Evolutionary conservation across 1,140 invertebrate genomes (phyloP).

Genomic region (Onthophagus taurus): DNA sequence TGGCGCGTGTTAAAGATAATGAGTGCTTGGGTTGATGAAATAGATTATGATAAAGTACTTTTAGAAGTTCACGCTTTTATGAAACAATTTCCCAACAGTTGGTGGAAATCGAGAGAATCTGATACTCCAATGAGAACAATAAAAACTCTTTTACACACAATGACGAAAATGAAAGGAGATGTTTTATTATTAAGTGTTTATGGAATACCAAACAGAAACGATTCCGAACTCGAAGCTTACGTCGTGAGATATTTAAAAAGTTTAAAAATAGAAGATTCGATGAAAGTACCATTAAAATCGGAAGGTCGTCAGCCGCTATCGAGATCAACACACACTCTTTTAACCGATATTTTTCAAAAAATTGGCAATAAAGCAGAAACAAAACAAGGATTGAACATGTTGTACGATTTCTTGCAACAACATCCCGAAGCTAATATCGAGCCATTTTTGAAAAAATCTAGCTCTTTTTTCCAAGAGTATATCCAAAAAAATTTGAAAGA

Average conservation of each 20-base stretch:
- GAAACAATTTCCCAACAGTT: conserved; percentile 68
- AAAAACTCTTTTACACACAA: conserved; percentile 82
- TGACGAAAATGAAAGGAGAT: conserved; percentile 67
- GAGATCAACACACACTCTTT: conserved; percentile 67
- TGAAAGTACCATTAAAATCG: conserved; percentile 36
- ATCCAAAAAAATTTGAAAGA: conserved; percentile 78
- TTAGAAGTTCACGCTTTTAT: conserved; percentile 81
- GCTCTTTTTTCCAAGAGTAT: conserved; percentile 86
- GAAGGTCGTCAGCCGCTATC: conserved; percentile 49
- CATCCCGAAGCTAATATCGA: conserved; percentile 88
- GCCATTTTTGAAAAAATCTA: conserved; percentile 79
- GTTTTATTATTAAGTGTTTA: conserved; percentile 68
- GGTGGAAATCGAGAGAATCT: conserved; percentile 64
- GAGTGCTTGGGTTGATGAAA: conserved; percentile 59
- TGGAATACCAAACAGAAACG: conserved; percentile 65
- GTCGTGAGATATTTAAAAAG: conserved; percentile 64
- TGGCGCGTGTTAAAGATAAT: conserved; percentile 80
- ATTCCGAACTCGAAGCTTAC: conserved; percentile 75
- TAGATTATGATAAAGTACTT: conserved; percentile 73
- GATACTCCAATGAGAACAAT: conserved; percentile 80
- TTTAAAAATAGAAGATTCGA: conserved; percentile 43
- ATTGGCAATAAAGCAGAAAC: conserved; percentile 85
- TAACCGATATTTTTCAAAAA: conserved; percentile 86
- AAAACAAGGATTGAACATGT: conserved; percentile 72
- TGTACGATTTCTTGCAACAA: conserved; percentile 84